phyloP scores from a whole-genome alignment of 2,113 vertebrate genomes.

The Pelobates fuscus region DNA sequence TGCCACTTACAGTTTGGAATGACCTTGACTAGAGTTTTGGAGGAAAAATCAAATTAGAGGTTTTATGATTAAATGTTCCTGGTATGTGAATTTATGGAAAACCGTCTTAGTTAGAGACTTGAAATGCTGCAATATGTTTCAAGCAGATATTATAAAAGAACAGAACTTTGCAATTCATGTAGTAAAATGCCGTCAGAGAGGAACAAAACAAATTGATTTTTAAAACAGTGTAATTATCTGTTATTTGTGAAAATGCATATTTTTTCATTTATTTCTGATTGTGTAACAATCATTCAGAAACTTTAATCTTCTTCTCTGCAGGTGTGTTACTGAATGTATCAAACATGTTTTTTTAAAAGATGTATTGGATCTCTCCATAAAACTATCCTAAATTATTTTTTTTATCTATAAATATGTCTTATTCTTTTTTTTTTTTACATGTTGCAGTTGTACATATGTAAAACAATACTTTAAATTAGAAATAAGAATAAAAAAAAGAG shows the following conservation, averaged over 20 bases:
- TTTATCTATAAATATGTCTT: no score
- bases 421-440: no score
- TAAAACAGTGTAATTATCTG: conserved; percentile 16
- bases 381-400: no score
- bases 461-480: no score
- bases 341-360: conserved; percentile 10
- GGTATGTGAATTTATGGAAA: conserved; percentile 2
- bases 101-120: neutral
- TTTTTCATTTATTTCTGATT: conserved; percentile 10
- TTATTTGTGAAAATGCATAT: conserved; percentile 1
- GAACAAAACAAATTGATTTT: conserved; percentile 16
- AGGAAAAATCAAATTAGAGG: neutral
- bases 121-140: no score
- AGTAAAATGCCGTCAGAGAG: conserved; percentile 7
- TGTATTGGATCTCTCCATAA: conserved; percentile 1
- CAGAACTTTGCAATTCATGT: neutral
- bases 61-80: neutral
- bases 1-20: conserved; percentile 11
- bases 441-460: no score
- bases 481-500: no score
- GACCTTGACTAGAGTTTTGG: conserved; percentile 26
- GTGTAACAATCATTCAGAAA: conserved; percentile 28
- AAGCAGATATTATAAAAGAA: no score
- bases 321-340: conserved; percentile 10
- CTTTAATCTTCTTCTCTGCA: conserved; percentile 38